Conservation (phyloP, 2,797 vertebrate species). For the Cynopterus sphinx region DNA sequence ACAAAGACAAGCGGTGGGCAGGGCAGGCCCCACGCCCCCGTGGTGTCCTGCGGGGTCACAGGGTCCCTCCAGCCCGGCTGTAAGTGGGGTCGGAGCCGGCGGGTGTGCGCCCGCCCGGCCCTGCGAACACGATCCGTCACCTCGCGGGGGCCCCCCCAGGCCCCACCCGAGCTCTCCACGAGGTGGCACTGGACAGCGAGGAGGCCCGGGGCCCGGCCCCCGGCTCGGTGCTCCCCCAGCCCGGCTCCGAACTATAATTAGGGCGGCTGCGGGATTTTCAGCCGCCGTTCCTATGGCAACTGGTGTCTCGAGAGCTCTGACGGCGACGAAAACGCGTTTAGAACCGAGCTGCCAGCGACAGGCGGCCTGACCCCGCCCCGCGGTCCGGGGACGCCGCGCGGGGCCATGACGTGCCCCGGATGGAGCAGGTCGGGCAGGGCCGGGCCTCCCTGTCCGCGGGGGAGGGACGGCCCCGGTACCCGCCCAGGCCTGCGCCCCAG, state of each 20-base stretch:
- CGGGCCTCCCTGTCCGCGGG: too few relatives aligned
- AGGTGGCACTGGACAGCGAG: not conserved
- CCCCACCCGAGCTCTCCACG: fast-evolving
- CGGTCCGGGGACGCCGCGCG: fast-evolving
- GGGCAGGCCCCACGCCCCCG: not conserved
- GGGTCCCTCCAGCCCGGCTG: too few relatives aligned
- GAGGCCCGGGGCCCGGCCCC: not conserved
- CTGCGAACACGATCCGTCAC: not conserved
- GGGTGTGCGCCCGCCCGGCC: fast-evolving
- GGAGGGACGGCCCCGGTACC: fast-evolving
- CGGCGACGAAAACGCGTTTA: constrained; percentile 37
- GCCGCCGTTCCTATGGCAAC: constrained; percentile 80
- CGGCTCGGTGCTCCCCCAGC: not conserved
- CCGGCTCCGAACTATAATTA: constrained; percentile 74
- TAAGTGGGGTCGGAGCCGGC: too few relatives aligned
- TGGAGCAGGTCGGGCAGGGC: fast-evolving
- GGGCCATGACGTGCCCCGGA: fast-evolving
- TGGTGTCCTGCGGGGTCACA: too few relatives aligned
- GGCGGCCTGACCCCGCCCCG: not conserved
- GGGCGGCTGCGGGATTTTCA: constrained; percentile 62
- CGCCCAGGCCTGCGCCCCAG: fast-evolving
- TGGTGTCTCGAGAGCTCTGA: constrained; percentile 50
- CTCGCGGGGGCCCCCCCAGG: not conserved
- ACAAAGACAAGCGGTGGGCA: not conserved
- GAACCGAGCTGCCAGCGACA: not conserved